Evolutionary conservation across 2,797 vertebrate genomes (phyloP).

Genomic region (Paguma larvata): DNA sequence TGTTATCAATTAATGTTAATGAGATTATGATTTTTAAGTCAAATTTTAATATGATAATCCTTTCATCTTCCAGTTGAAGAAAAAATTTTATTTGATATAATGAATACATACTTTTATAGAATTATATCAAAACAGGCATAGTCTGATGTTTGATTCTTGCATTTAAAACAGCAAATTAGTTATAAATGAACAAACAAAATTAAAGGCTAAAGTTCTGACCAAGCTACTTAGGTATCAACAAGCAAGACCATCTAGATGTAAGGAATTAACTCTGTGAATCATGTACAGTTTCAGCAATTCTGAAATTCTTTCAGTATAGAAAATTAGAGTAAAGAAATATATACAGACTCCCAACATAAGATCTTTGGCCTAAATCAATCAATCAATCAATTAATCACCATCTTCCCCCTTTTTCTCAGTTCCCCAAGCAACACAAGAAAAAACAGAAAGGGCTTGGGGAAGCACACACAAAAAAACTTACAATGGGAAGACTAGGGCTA

Average conservation of each 20-base stretch:
- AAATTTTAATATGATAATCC: conserved; percentile 35
- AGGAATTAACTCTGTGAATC: conserved; percentile 28
- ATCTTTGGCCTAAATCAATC: conserved; percentile 9
- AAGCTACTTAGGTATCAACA: conserved; percentile 26
- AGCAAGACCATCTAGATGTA: background rate
- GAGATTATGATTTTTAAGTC: conserved; percentile 20
- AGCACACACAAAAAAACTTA: background rate
- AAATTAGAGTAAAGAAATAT: conserved; percentile 29
- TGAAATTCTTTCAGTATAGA: background rate
- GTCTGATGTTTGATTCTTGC: background rate
- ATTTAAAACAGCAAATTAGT: conserved; percentile 59
- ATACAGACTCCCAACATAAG: background rate
- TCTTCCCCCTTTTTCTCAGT: background rate
- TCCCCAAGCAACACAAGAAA: background rate
- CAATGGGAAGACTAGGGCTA: conserved; percentile 9
- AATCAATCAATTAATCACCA: background rate
- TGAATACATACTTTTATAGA: conserved; percentile 46
- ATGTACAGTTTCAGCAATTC: conserved; percentile 23
- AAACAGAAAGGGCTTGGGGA: background rate
- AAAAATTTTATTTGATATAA: conserved; percentile 39
- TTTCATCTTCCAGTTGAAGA: conserved; percentile 42
- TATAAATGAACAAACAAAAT: conserved; percentile 50
- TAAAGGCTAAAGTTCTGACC: conserved; percentile 14
- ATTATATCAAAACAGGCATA: background rate
- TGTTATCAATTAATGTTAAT: conserved; percentile 40